Base-by-base conservation (phyloP, 1,140 invertebrate species). In the Brachionus asplanchnoidis region DNA sequence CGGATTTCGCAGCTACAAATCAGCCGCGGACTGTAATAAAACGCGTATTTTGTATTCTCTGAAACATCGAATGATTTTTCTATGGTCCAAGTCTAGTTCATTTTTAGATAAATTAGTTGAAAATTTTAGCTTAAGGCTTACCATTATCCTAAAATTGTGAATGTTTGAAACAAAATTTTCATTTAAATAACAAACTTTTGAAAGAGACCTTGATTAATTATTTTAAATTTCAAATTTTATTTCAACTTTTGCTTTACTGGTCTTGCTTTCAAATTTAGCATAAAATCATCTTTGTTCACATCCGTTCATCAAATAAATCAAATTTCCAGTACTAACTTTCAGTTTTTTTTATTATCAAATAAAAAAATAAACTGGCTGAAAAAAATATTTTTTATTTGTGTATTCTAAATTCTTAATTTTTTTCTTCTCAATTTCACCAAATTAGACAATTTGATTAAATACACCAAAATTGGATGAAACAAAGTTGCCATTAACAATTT, bases 31-130 rank as follows among this genome's bases (percentile, higher is more conserved):
- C 20, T 46, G 26, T 77, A 77, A 50, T 77, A 77, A 20, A 26
- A 20, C 7, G 73, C 73, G 17, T 50, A 77, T 28, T 50, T 77
- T 11, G 42, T 46, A 11, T 9, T 50, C 11, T 77, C 73, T 6
- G 73, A 50, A 1, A 77, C 73, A 14, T 77, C 42, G 11, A 50
- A 20, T 50, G 73, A 77, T 50, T 77, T 77, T 46, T 77, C 73
- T 44, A 77, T 26, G 3, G 44, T 77, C n/a, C 9, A 50, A 26
- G 9, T 26, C 73, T 46, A n/a, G 14, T 46, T 46, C 5, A 46
- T 46, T 46, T 46, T 12, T n/a, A 12, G 44, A 46, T 20, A 11
- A 46, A 77, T 46, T 32, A 2, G 4, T 46, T 46, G 23, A 46
- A 46, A 46, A 42, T n/a, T 28, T 17, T 42, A 26, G 26, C 12